Evolutionary conservation across 1,140 invertebrate genomes (phyloP), one percentile per base, ranked within the genome.

Genomic region (Caenorhabditis latens): DNA sequence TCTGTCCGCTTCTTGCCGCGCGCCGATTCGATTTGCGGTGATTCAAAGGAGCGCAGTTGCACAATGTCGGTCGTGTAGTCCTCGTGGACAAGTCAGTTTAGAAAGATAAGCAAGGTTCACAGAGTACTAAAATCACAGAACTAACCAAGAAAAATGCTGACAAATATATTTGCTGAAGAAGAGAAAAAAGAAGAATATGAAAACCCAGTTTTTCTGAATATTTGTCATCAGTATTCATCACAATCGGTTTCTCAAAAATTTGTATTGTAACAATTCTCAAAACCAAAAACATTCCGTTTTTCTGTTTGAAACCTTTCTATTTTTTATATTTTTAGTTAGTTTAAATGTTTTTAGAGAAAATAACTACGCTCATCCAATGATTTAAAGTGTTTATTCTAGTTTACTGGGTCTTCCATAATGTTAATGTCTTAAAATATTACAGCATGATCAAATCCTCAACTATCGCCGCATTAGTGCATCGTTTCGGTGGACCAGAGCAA

Each of bases 401-500:
- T 32, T 32, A n/a, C 32, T 32, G 0, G 32, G 32, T 32, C 32
- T 32, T 32, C 32, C 32, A 32, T 32, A 32, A 32, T 32, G 32
- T 32, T 32, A 32, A 32, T 2, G 32, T 32, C 32, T 32, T 2
- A 32, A 32, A 32, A 32, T 32, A 32, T 32, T 32, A 32, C 32
- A 32, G 32, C 32, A 63, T 32, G 61, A 32, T 7, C 61, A 63
- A 40, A 32, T 11, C 11, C 6, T 32, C 32, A 13, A 7, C 21
- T 63, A 32, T 61, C 24, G 88, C 87, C 8, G 88, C 88, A 21
- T 21, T 89, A 7, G 88, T 89, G 43, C 48, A 43, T 11, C 13
- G 65, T 11, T 89, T 89, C 24, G 88, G 88, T 55, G 84, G 53
- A 19, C 75, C 87, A 7, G 87, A 89, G 8, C 19, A 50, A 19